phyloP scores from a whole-genome alignment of 2,888 invertebrate genomes.

The Chromoteleia sp. region DNA sequence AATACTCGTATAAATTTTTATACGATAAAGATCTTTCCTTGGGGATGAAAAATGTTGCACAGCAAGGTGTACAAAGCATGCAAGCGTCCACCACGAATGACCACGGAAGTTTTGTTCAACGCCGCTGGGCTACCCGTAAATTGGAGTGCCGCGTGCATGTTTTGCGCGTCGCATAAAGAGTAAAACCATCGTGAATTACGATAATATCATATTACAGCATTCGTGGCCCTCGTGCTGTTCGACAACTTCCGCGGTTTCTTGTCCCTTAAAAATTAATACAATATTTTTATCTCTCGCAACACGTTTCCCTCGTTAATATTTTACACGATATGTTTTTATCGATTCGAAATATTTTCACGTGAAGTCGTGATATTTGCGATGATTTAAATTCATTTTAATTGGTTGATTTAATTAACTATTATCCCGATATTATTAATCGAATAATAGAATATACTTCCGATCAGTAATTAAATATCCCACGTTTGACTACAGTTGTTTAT shows the following conservation, averaged over 20 bases:
- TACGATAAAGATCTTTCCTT: constrained; percentile 60
- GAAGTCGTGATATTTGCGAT: neutral
- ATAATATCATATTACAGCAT: constrained; percentile 84
- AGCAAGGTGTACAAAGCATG: constrained; percentile 73
- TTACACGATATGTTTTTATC: constrained; percentile 46
- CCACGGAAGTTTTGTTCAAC: constrained; percentile 83
- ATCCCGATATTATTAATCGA: neutral
- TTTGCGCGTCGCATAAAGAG: constrained; percentile 84
- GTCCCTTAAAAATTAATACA: constrained; percentile 81
- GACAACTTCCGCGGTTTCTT: constrained; percentile 82
- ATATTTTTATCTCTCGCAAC: constrained; percentile 76
- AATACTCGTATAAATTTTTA: constrained; percentile 43
- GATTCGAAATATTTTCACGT: constrained; percentile 26
- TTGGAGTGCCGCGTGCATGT: constrained; percentile 82
- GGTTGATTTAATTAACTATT: constrained; percentile 21
- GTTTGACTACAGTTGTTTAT: neutral
- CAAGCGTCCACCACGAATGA: constrained; percentile 82
- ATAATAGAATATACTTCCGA: neutral
- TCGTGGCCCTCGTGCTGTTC: constrained; percentile 76
- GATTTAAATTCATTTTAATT: constrained; percentile 36
- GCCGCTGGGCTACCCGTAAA: constrained; percentile 81
- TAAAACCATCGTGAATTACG: constrained; percentile 84
- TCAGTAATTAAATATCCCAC: constrained; percentile 1
- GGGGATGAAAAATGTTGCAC: constrained; percentile 65
- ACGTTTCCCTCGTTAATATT: constrained; percentile 57